Conservation (phyloP, 2,888 invertebrate species). For the Esperia sulphurella region DNA sequence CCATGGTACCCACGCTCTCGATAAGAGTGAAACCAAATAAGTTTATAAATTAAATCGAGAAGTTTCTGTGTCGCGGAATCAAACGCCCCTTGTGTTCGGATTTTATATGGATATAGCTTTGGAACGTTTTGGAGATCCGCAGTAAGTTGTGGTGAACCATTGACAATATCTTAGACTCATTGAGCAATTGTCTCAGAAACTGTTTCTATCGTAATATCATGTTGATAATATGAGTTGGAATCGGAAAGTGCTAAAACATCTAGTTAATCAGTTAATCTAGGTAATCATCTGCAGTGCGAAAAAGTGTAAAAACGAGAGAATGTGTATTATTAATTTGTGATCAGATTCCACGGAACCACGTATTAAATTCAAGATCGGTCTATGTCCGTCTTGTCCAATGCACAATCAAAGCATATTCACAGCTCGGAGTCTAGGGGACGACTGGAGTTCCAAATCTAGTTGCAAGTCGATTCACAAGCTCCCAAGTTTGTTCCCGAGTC, state of each 20-base stretch:
- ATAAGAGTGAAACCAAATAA: conserved; percentile 67
- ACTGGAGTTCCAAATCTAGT: conserved; percentile 50
- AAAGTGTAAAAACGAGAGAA: no score
- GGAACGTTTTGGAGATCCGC: conserved; percentile 33
- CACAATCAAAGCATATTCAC: conserved; percentile 68
- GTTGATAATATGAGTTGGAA: no score
- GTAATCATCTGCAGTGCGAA: no score
- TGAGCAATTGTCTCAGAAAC: no score
- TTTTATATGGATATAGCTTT: conserved; percentile 49
- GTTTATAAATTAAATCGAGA: conserved; percentile 73
- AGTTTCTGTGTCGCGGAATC: conserved; percentile 61
- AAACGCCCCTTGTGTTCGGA: conserved; percentile 54
- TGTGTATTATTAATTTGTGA: no score
- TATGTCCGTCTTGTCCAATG: conserved; percentile 22
- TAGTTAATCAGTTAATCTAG: no score
- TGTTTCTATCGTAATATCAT: no score
- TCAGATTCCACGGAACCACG: conserved; percentile 16
- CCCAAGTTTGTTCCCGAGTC: conserved; percentile 44
- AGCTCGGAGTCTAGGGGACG: conserved; percentile 34
- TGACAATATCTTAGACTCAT: no score
- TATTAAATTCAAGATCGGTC: conserved; percentile 6
- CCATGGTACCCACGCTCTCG: conserved; percentile 16
- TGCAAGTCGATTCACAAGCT: conserved; percentile 35
- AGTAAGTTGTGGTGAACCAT: background rate
- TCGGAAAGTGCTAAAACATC: no score